These are phyloP conservation scores for Macaria notata DNA, from an alignment of 2,888 invertebrate genomes.

Conservation along the genomic window DNA sequence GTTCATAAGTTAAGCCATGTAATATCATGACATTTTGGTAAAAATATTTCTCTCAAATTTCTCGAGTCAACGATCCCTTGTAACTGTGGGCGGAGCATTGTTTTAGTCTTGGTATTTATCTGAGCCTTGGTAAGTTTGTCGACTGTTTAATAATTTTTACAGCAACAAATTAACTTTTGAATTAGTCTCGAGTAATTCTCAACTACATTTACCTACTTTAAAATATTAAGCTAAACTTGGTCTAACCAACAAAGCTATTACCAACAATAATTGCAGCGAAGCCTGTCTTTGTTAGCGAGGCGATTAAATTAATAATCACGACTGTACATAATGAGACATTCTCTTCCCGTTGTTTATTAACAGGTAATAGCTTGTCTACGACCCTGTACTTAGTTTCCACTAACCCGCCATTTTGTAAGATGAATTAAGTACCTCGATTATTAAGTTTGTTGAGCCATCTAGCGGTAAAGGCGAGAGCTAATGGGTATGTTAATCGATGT, in stretches of 20 bases:
- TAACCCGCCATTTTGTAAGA: slow-evolving; percentile 39
- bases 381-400: slow-evolving; percentile 37
- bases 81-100: too few relatives aligned
- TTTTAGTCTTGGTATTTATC: too few relatives aligned
- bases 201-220: too few relatives aligned
- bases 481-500: background rate
- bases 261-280: slow-evolving; percentile 60
- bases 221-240: too few relatives aligned
- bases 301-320: slow-evolving; percentile 77
- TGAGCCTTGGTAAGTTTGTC: too few relatives aligned
- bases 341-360: slow-evolving; percentile 48
- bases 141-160: too few relatives aligned
- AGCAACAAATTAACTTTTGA: too few relatives aligned
- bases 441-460: slow-evolving; percentile 11
- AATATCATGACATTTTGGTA: too few relatives aligned
- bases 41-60: too few relatives aligned
- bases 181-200: too few relatives aligned
- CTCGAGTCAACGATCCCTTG: too few relatives aligned
- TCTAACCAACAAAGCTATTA: background rate
- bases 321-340: slow-evolving; percentile 65
- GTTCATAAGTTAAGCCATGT: too few relatives aligned
- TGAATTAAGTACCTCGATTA: slow-evolving; percentile 32
- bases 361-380: slow-evolving; percentile 35
- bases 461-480: slow-evolving; percentile 5
- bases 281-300: slow-evolving; percentile 67